Conservation (phyloP, 2,113 vertebrate species). For the Todiramphus chloris region DNA sequence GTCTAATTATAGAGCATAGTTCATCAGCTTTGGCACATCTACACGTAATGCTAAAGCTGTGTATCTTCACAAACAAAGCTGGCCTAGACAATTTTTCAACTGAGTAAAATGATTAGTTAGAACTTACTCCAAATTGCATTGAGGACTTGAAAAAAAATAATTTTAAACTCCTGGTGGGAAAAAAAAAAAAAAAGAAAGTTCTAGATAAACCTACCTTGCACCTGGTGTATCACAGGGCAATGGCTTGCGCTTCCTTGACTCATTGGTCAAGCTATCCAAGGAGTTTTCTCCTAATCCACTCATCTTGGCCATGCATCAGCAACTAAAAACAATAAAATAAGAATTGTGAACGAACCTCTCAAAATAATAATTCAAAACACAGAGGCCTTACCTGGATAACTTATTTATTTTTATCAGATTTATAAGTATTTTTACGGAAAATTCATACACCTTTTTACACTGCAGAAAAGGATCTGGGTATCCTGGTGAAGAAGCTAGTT, state of each 20-base stretch:
- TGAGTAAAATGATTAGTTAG: not conserved
- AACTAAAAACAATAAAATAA: slow-evolving; percentile 73
- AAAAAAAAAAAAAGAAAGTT: not conserved
- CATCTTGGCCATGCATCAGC: slow-evolving; percentile 91
- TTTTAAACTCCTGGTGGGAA: too few species aligned
- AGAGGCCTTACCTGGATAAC: not conserved
- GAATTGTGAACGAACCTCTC: not conserved
- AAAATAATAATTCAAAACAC: not conserved
- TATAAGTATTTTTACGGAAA: not conserved
- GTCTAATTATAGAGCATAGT: not conserved
- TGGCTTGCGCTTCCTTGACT: slow-evolving; percentile 92
- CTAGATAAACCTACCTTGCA: slow-evolving; percentile 76
- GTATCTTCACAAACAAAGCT: not conserved
- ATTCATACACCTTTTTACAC: not conserved
- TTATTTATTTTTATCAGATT: not conserved
- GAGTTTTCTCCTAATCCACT: slow-evolving; percentile 92
- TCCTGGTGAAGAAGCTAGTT: not conserved
- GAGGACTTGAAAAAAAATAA: not conserved
- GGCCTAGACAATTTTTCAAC: not conserved
- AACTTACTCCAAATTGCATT: not conserved
- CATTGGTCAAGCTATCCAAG: slow-evolving; percentile 85
- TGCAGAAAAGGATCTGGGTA: not conserved
- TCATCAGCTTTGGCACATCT: not conserved
- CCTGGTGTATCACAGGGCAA: slow-evolving; percentile 90
- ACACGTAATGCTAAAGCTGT: not conserved